Evolutionary conservation across 2,113 vertebrate genomes (phyloP), one percentile per base, ranked within the genome.

Genomic region (Vicugna pacos): DNA sequence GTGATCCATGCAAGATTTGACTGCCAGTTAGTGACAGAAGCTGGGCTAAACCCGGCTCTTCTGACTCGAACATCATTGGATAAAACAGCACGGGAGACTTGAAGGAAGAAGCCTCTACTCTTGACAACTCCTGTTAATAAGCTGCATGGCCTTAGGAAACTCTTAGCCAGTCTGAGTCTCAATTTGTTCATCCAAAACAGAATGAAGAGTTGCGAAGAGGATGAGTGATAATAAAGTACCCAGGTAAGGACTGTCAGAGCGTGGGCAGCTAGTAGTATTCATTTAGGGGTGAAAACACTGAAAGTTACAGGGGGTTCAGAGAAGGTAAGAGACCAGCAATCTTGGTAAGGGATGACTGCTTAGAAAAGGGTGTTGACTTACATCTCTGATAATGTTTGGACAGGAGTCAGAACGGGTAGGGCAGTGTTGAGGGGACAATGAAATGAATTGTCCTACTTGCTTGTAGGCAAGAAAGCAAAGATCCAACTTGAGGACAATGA

Each of bases 151-250:
- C 60, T 82, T 17, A 65, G 67, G 70, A 70, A 38, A 54, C 13
- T 11, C 30, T 48, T 50, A 20, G 16, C 17, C 58, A 81, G 13
- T 62, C 11, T 28, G 26, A 54, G 58, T 72, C 32, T 73, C n/a
- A 19, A 4, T 58, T 72, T 94, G 54, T 73, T 93, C 56, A 94
- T 60, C 60, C 42, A 56, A 69, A 92, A 56, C 30, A 94, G 52
- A 35, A 42, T 54, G 46, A 95, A 80, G 19, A 3, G 26, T 83
- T 38, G 3, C 46, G 62, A 60, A 83, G 54, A 64, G 9, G 13
- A 58, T 75, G 28, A 26, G 8, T 69, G 13, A 65, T 56, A 19
- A 65, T 72, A 16, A 89, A 72, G 3, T 32, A 87, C 56, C 22
- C 30, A 82, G 17, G 32, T 48, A 32, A 80, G 65, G n/a, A 82